Conservation (phyloP, 2,888 invertebrate species). For the Drosophila siamana region DNA sequence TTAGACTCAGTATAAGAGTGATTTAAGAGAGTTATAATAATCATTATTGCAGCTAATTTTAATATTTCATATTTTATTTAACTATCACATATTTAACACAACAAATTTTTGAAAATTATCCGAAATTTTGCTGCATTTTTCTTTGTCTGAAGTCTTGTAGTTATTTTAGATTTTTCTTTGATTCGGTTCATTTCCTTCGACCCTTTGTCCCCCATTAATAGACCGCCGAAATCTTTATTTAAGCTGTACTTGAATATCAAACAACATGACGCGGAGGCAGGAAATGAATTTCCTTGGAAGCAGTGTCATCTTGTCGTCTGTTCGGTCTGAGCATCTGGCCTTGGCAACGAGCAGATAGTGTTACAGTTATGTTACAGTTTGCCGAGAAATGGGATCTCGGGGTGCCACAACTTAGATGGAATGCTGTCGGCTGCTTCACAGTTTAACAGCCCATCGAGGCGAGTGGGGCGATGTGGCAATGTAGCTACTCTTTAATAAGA, state of each 20-base stretch:
- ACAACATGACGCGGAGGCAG: not conserved
- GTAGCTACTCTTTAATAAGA: conserved; percentile 41
- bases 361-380: conserved; percentile 5
- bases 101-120: no score
- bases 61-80: no score
- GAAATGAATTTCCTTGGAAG: conserved; percentile 9
- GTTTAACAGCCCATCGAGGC: conserved; percentile 5
- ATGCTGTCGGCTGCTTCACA: conserved; percentile 4
- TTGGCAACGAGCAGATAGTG: conserved; percentile 10
- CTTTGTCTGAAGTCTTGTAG: no score
- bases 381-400: conserved; percentile 5
- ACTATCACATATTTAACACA: no score
- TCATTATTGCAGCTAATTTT: no score
- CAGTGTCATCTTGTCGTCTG: conserved; percentile 11
- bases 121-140: no score
- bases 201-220: no score
- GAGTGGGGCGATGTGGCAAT: not conserved
- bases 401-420: conserved; percentile 1
- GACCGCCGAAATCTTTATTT: no score
- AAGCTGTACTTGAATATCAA: not conserved
- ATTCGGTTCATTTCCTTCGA: no score
- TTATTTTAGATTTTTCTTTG: no score
- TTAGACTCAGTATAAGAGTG: no score
- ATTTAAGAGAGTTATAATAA: no score
- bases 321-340: conserved; percentile 1